Base-by-base conservation (phyloP, 2,113 vertebrate genomes). In the Emydura subglobosa region DNA sequence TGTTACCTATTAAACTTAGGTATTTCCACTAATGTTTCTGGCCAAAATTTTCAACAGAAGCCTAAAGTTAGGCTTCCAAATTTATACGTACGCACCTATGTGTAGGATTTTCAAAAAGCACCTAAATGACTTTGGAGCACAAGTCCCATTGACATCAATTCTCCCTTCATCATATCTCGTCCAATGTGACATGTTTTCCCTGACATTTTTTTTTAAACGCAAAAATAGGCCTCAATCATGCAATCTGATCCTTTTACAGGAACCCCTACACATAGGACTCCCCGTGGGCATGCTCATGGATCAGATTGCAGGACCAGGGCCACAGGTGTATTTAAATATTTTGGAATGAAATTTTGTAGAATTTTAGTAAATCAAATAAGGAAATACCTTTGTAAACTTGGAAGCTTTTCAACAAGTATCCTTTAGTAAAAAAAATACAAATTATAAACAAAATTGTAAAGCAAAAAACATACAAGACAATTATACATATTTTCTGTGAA, bases 101-200 rank as follows among this genome's bases (percentile, higher is more conserved):
- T 22, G 22, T 10, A 4, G 4, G 55, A 57, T 57, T 57, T 57
- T 57, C 55, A 57, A 57, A 57, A 57, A 57, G 55, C 27, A 87
- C 27, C 50, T 74, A 17, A 5, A 65, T 50, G 39, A 51, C 47
- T 76, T 47, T 0, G 54, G 19, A 86, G 68, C 21, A 85, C 7
- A 85, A 90, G 80, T 0, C 5, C 7, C 44, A 82, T 19, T 61
- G 7, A 90, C 12, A 68, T 21, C 21, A 47, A 65, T n/a, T 57
- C 10, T 54, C 25, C 34, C 1, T 0, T 17, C 1, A 7, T 19
- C 8, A 31, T 0, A 2, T 0, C 11, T 47, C 10, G 85, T 74
- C 85, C 89, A 83, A 93, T n/a, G 12, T 24, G 53, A 53, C 6
- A 55, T 1, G 0, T 0, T 17, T 39, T 10, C 91, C 88, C 83